Conservation (phyloP, 2,888 invertebrate species). For the Cheilosia grossa region DNA sequence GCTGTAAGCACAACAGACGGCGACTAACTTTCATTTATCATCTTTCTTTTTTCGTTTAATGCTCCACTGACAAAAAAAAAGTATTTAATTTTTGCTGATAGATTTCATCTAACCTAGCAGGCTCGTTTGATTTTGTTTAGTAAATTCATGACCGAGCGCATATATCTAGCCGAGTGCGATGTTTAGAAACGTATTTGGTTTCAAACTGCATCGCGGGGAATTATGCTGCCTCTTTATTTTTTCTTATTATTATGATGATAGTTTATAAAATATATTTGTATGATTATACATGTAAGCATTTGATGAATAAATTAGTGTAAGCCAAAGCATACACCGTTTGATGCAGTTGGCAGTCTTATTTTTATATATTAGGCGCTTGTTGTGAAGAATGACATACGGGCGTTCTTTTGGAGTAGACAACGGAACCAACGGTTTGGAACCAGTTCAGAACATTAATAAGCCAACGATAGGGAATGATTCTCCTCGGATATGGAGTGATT, state of each 20-base stretch:
- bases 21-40: not conserved
- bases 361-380: too few relatives aligned
- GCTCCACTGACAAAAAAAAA: slow-evolving; percentile 61
- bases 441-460: too few relatives aligned
- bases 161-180: not conserved
- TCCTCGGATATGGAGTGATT: too few relatives aligned
- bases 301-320: slow-evolving; percentile 39
- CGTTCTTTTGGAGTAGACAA: too few relatives aligned
- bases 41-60: slow-evolving; percentile 7
- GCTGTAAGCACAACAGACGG: slow-evolving; percentile 31
- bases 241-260: not conserved
- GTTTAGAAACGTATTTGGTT: not conserved
- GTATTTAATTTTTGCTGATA: slow-evolving; percentile 62
- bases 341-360: not conserved
- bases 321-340: not conserved
- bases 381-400: too few relatives aligned
- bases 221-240: not conserved
- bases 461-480: too few relatives aligned
- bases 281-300: slow-evolving; percentile 10
- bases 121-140: not conserved
- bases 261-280: slow-evolving; percentile 7
- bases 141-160: not conserved
- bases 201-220: not conserved
- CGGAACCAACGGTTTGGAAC: too few relatives aligned
- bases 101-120: not conserved